Evolutionary conservation across 2,113 vertebrate genomes (phyloP).

Genomic region (Phoenicopterus ruber): DNA sequence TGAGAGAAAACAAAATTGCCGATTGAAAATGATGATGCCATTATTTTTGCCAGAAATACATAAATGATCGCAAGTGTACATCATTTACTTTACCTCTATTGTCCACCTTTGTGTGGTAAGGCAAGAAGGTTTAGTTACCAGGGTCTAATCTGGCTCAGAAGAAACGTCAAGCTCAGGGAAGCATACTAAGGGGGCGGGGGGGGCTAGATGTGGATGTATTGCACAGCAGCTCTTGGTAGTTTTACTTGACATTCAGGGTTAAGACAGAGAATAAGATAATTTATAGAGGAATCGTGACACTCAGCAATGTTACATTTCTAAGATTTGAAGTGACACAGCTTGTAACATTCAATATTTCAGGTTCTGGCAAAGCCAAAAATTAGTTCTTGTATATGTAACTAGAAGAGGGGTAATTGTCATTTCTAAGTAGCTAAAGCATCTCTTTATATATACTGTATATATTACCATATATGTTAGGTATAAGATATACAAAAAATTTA

Average conservation of each 20-base stretch:
- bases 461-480: background rate
- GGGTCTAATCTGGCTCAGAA: background rate
- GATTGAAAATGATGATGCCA: background rate
- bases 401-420: background rate
- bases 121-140: background rate
- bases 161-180: background rate
- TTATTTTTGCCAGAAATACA: background rate
- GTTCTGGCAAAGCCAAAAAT: background rate
- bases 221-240: fast-evolving
- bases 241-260: background rate
- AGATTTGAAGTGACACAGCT: background rate
- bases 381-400: background rate
- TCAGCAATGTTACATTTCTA: background rate
- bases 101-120: background rate
- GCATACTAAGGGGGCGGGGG: no score
- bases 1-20: background rate
- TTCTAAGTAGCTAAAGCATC: background rate
- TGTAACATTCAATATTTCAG: background rate
- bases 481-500: background rate
- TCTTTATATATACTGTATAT: background rate
- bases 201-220: background rate
- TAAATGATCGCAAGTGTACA: background rate
- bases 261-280: background rate
- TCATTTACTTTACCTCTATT: background rate
- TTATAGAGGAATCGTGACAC: background rate